Percentiles rank a stretch among this genome's conserved stretches.
phyloP scores from a whole-genome alignment of 2,888 invertebrate genomes.

The Drosophila birchii region DNA sequence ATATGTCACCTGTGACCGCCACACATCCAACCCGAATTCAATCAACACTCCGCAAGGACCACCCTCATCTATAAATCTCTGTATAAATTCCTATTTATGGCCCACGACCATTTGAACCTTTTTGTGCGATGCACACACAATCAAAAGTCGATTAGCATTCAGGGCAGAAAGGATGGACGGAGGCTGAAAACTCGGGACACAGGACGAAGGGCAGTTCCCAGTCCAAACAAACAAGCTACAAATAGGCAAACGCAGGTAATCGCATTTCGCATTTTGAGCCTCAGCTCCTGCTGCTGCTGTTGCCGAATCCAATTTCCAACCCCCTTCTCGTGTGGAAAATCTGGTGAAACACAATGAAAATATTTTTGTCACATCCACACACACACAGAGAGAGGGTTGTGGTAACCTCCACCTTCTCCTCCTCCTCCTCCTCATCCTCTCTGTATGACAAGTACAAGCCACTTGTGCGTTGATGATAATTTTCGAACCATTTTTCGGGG shows the following conservation, averaged over 20 bases:
- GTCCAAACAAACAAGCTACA: conserved; percentile 65
- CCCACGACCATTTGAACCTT: conserved; percentile 81
- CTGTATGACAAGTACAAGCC: conserved; percentile 77
- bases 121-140: conserved; percentile 69
- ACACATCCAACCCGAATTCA: conserved; percentile 58
- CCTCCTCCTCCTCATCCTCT: background rate
- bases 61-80: conserved; percentile 67
- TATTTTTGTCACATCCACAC: conserved; percentile 58
- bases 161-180: conserved; percentile 19
- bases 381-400: conserved; percentile 8
- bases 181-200: background rate
- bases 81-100: conserved; percentile 84
- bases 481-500: conserved; percentile 65
- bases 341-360: conserved; percentile 82
- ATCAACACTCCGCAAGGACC: conserved; percentile 52
- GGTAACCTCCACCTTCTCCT: conserved; percentile 6
- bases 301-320: conserved; percentile 58
- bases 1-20: conserved; percentile 71
- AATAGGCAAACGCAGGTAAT: conserved; percentile 83
- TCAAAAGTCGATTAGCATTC: conserved; percentile 81
- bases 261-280: conserved; percentile 69
- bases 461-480: conserved; percentile 80
- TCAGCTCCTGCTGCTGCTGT: conserved; percentile 5
- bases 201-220: conserved; percentile 40
- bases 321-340: conserved; percentile 65